A percentile compares a stretch with the other conserved stretches of the same genome.
These are phyloP conservation scores for Actenoides lindsayi DNA, from an alignment of 2,113 vertebrate species.

Conservation along the genomic window DNA sequence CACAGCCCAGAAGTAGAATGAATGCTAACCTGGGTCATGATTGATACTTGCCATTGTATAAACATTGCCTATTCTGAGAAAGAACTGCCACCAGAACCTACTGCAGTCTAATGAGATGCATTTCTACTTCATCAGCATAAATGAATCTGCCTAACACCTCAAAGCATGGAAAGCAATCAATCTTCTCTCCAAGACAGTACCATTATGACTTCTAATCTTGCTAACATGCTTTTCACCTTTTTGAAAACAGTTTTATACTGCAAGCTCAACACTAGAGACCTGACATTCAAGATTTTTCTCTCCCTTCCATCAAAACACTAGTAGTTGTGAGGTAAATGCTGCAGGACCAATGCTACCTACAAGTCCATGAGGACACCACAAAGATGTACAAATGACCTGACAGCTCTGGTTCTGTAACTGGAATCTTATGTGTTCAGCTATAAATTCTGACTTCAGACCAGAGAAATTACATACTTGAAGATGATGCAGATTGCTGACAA, in stretches of 20 bases:
- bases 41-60: neutral
- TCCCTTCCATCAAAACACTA: neutral
- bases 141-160: neutral
- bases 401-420: neutral
- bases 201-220: neutral
- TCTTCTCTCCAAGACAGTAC: neutral
- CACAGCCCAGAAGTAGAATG: neutral
- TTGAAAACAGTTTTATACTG: neutral
- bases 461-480: neutral
- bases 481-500: neutral
- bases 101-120: neutral
- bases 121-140: neutral
- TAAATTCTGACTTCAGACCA: neutral
- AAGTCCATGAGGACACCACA: neutral
- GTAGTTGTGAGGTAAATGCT: neutral
- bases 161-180: neutral
- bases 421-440: neutral
- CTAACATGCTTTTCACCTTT: neutral
- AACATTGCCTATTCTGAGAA: neutral
- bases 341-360: neutral
- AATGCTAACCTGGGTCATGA: neutral
- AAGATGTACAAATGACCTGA: accelerated
- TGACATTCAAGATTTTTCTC: neutral
- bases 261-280: neutral
- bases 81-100: neutral